Percentiles rank a stretch among this genome's conserved stretches.
These are phyloP conservation scores for Cryptoblepharus egeriae DNA, from an alignment of 2,797 vertebrate genomes.

Conservation along the genomic window DNA sequence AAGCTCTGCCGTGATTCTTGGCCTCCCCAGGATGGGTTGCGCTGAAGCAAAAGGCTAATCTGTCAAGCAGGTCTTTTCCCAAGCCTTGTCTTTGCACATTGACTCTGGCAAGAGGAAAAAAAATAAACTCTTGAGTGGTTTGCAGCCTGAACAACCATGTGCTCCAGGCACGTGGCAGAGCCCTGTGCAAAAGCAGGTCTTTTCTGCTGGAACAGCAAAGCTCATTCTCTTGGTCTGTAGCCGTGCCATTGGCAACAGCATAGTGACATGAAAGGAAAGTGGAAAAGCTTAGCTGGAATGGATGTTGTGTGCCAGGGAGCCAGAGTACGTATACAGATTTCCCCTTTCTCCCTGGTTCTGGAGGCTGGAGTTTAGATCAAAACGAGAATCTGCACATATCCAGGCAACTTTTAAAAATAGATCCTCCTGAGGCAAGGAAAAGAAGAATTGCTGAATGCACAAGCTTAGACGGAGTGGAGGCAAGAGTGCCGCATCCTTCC, in stretches of 20 bases:
- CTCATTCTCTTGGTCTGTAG: neutral
- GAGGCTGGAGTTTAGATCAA: slow-evolving; percentile 46
- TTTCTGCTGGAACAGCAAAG: slow-evolving; percentile 26
- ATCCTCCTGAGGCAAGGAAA: slow-evolving; percentile 40
- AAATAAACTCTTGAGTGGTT: slow-evolving; percentile 45
- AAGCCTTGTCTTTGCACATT: neutral
- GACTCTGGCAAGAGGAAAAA: slow-evolving; percentile 11
- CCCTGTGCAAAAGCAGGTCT: slow-evolving; percentile 58
- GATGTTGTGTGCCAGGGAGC: neutral
- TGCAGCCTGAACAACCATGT: slow-evolving; percentile 56
- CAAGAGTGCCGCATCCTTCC: slow-evolving; percentile 44
- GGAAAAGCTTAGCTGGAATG: slow-evolving; percentile 10
- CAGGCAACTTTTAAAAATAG: slow-evolving; percentile 70
- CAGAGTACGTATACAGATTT: neutral
- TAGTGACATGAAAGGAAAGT: neutral
- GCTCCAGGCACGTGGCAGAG: slow-evolving; percentile 67
- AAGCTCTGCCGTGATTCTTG: slow-evolving; percentile 38
- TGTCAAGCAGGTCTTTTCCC: neutral
- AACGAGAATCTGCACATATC: slow-evolving; percentile 49
- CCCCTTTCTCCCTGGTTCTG: neutral
- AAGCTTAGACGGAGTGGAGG: slow-evolving; percentile 51
- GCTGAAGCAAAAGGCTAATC: slow-evolving; percentile 14
- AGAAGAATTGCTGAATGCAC: slow-evolving; percentile 53
- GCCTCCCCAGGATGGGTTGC: slow-evolving; percentile 14
- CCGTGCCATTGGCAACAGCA: neutral